Conservation (phyloP, 1,140 invertebrate genomes). For the Drosophila ananassae region DNA sequence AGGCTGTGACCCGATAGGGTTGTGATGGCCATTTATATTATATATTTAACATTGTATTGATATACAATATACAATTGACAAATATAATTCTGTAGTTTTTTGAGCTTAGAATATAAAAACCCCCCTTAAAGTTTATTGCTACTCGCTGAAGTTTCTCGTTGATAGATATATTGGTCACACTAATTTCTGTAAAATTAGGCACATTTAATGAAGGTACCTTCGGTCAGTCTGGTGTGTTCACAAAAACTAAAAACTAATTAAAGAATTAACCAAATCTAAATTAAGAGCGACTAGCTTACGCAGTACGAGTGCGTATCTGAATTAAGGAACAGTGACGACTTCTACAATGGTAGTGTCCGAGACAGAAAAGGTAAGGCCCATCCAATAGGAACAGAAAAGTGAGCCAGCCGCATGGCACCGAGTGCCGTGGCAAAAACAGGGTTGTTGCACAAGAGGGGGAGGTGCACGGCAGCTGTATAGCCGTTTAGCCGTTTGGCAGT, state of each 20-base stretch:
- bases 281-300: conserved; percentile 36
- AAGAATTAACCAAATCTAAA: conserved; percentile 56
- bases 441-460: conserved; percentile 71
- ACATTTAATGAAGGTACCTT: background rate
- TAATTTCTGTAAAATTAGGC: conserved; percentile 4
- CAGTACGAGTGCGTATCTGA: conserved; percentile 56
- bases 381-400: conserved; percentile 11
- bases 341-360: conserved; percentile 71
- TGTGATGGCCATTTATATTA: too few relatives aligned
- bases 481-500: conserved; percentile 7
- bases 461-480: conserved; percentile 1
- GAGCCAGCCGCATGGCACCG: conserved; percentile 3
- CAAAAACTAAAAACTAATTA: conserved; percentile 53
- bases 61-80: too few relatives aligned
- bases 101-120: background rate
- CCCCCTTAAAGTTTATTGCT: conserved; percentile 1
- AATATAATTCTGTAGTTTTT: background rate
- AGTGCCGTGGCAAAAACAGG: conserved; percentile 56
- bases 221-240: conserved; percentile 51
- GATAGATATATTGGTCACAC: background rate
- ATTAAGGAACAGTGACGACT: conserved; percentile 33
- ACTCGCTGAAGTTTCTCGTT: background rate
- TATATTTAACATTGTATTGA: too few relatives aligned
- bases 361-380: conserved; percentile 66
- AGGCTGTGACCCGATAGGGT: too few relatives aligned